Evolutionary conservation across 2,797 vertebrate genomes (phyloP), one percentile per base, ranked within the genome.

Genomic region (Cheracebus regulus): DNA sequence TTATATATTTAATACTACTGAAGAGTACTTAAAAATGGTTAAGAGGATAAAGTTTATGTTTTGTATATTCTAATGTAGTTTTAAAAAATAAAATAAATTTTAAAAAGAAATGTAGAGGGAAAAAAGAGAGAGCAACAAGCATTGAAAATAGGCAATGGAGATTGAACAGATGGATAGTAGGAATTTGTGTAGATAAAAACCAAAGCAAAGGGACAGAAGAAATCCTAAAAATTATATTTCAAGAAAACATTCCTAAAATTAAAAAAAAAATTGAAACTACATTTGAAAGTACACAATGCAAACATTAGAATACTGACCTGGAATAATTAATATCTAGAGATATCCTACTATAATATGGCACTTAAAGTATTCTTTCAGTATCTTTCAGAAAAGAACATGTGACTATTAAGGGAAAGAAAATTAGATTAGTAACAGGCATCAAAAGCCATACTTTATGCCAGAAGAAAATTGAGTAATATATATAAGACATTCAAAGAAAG

Each of bases 341-440:
- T 70, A 78, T 28, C 70, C 30, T n/a, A 64, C 20, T 36, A 52
- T 19, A 46, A 80, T 28, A 75, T 39, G 19, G 22, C 11, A 52
- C 67, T 58, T 57, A 46, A 14, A 88, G 81, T 80, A 15, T 48
- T 36, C 36, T 80, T 93, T 96, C 15, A 5, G 20, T 5, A 76
- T 57, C 41, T n/a, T 61, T n/a, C 15, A 44, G 57, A 81, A 87
- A 89, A 80, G 36, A 93, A 7, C 6, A 14, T 55, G 58, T 33
- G 79, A 90, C 70, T 61, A 92, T 80, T 89, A 96, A 96, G 46
- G 44, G 86, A 50, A 94, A 82, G 91, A 88, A 94, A 90, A 82
- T 73, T 20, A 91, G 44, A 61, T 88, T 61, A 90, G 85, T 70
- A 90, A 78, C 46, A 97, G 50, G 17, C 64, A 64, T 19, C 26